phyloP scores from a whole-genome alignment of 1,140 invertebrate species.

The Doryteuthis pealeii region DNA sequence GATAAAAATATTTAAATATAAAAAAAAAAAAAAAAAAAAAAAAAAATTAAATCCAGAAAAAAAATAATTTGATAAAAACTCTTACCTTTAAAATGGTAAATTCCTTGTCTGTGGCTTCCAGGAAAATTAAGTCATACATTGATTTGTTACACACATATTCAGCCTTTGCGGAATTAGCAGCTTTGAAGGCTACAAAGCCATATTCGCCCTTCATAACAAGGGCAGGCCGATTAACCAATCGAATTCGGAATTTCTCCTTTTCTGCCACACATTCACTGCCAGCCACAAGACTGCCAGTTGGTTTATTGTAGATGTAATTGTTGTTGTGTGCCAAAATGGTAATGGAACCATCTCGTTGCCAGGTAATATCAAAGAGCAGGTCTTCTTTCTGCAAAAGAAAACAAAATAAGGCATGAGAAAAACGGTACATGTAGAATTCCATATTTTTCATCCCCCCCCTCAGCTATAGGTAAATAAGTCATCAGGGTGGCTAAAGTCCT shows the following conservation, averaged over 20 bases:
- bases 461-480: too few species aligned
- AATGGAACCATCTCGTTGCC: slow-evolving; percentile 83
- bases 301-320: slow-evolving; percentile 89
- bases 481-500: too few species aligned
- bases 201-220: slow-evolving; percentile 93
- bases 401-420: neutral
- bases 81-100: slow-evolving; percentile 89
- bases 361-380: slow-evolving; percentile 88
- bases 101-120: slow-evolving; percentile 76
- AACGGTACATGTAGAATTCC: too few species aligned
- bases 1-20: too few species aligned
- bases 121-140: slow-evolving; percentile 87
- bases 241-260: slow-evolving; percentile 75
- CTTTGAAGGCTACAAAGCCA: slow-evolving; percentile 92
- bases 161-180: slow-evolving; percentile 64
- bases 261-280: slow-evolving; percentile 74
- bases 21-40: too few species aligned
- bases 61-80: too few species aligned
- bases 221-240: slow-evolving; percentile 71
- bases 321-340: slow-evolving; percentile 85
- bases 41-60: too few species aligned
- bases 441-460: too few species aligned
- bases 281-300: slow-evolving; percentile 90
- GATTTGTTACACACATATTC: slow-evolving; percentile 96
- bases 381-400: slow-evolving; percentile 69